Evolutionary conservation across 1,140 invertebrate genomes (phyloP).

Genomic region (Thalassaphorura encarpata): DNA sequence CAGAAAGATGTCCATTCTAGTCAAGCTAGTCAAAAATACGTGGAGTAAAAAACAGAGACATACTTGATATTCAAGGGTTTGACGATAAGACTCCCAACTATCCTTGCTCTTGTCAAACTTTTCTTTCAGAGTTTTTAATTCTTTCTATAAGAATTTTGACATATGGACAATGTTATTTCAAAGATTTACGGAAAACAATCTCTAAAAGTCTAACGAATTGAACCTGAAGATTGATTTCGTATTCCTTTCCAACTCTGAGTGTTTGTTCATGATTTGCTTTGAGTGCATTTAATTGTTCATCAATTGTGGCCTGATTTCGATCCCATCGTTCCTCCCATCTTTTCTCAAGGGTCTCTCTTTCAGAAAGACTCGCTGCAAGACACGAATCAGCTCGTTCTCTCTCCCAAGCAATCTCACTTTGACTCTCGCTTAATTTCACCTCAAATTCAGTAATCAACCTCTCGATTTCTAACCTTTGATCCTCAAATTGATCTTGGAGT

Average conservation of each 20-base stretch:
- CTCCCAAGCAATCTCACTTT: slow-evolving; percentile 11
- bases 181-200: no score
- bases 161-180: no score
- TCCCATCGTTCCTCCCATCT: slow-evolving; percentile 16
- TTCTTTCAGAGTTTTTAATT: slow-evolving; percentile 1
- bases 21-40: background rate
- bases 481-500: slow-evolving; percentile 5
- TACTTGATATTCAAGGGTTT: background rate
- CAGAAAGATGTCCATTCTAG: background rate
- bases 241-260: background rate
- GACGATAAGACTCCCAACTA: background rate
- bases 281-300: slow-evolving; percentile 10
- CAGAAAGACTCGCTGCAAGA: slow-evolving; percentile 11
- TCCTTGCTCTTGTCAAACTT: slow-evolving; percentile 1
- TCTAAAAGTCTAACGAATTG: no score
- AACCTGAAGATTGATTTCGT: slow-evolving; percentile 5
- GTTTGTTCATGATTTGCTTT: slow-evolving; percentile 11
- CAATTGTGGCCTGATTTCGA: slow-evolving; percentile 8
- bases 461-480: background rate
- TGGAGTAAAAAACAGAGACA: background rate
- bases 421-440: background rate
- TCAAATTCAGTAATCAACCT: slow-evolving; percentile 1
- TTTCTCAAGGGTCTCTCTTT: slow-evolving; percentile 7
- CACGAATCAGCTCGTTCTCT: slow-evolving; percentile 14
- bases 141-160: no score